Conservation (phyloP, 2,113 vertebrate species). For the Pluvialis apricaria region DNA sequence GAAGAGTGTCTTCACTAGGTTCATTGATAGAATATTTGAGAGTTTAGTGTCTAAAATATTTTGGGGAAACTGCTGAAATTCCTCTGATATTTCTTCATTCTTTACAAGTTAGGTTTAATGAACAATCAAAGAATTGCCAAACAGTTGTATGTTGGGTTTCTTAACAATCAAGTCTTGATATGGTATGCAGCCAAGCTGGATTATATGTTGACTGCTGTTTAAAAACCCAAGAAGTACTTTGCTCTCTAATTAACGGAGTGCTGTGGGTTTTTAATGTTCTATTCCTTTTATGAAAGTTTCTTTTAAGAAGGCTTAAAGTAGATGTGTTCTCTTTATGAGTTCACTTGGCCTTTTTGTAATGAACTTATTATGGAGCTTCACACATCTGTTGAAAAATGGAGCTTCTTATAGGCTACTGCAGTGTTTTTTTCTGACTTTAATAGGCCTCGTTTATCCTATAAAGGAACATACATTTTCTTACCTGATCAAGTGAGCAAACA, state of each 20-base stretch:
- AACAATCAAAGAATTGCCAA: neutral
- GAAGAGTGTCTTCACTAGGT: neutral
- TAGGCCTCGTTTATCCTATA: constrained; percentile 78
- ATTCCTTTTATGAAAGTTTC: constrained; percentile 60
- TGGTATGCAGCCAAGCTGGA: neutral
- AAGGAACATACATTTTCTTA: constrained; percentile 79
- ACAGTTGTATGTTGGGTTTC: neutral
- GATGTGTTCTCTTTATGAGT: constrained; percentile 64
- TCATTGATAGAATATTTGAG: neutral
- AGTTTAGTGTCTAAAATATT: neutral
- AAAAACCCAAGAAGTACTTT: constrained; percentile 48
- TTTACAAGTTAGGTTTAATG: neutral
- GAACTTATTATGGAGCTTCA: constrained; percentile 74
- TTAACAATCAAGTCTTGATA: neutral
- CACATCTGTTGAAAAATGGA: constrained; percentile 71
- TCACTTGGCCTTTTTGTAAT: constrained; percentile 71
- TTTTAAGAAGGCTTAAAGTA: constrained; percentile 63
- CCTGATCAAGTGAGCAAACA: constrained; percentile 81
- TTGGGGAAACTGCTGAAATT: neutral
- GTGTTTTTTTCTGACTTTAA: constrained; percentile 73
- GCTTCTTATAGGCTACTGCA: constrained; percentile 72
- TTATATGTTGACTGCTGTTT: constrained; percentile 50
- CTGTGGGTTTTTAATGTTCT: constrained; percentile 52
- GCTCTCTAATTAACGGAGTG: constrained; percentile 50
- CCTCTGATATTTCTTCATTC: neutral